Evolutionary conservation across 2,888 invertebrate genomes (phyloP), one percentile per base, ranked within the genome.

Genomic region (Zele albiditarsus): DNA sequence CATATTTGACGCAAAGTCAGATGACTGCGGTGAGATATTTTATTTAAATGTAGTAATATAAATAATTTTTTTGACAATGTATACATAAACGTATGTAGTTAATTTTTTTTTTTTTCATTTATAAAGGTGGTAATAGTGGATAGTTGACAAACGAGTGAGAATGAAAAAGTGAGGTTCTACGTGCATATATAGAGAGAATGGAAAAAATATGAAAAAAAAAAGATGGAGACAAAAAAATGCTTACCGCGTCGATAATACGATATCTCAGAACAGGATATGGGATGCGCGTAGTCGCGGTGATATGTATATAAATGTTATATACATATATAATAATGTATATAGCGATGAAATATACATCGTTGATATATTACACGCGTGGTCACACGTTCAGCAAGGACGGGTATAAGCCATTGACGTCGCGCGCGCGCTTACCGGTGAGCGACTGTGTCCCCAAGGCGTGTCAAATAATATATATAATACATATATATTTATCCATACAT

Each of bases 261-360:
- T 70, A 69, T 49, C 69, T 65, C 27, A 33, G 69, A 74, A 74
- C 69, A 69, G 74, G 69, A 74, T 74, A 74, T 69, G 69, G 42
- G 69, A 74, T 69, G 53, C n/a, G 69, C 62, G 63, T 53, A 60
- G 62, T 68, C 49, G 62, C 8, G 58, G 49, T 62, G 74, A 69
- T 69, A 74, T 49, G 38, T 25, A 16, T 31, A 63, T 27, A 66
- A 31, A 69, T 63, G 14, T 63, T 28, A 60, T 57, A 68, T 23
- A 31, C 16, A 46, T 38, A 46, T 67, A 33, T 27, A 68, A 6
- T 8, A 10, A 53, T 53, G 20, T 53, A 53, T 53, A 53, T 53
- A 23, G 49, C 28, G 25, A 25, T 16, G 23, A 67, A 46, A 67
- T 23, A 67, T 27, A 65, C 23, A 20, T 53, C 20, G 20, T 53